These are phyloP conservation scores for Paedocypris micromegethes DNA, from an alignment of 2,797 vertebrate genomes.

Conservation along the genomic window DNA sequence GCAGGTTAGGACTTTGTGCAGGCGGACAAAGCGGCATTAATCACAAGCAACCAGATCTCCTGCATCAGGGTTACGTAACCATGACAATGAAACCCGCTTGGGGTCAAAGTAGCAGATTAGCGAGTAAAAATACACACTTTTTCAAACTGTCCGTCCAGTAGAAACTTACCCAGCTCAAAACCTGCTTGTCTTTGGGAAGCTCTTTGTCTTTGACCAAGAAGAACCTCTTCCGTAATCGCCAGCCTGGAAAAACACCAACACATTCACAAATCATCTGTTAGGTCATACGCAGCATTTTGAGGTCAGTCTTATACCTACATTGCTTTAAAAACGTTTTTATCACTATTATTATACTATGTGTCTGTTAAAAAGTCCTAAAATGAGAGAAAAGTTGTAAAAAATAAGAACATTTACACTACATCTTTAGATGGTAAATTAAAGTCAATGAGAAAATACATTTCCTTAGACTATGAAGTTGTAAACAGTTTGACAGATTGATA, in stretches of 20 bases:
- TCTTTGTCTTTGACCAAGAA: slow-evolving; percentile 94
- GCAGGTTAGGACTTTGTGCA: not conserved
- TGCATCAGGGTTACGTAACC: slow-evolving; percentile 23
- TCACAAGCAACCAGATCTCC: slow-evolving; percentile 1
- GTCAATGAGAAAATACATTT: too few species aligned
- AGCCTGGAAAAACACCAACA: slow-evolving; percentile 66
- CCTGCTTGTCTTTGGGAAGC: slow-evolving; percentile 86
- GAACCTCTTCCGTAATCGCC: slow-evolving; percentile 94
- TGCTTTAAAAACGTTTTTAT: too few species aligned
- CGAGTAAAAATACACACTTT: not conserved
- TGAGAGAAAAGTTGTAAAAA: too few species aligned
- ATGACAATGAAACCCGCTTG: not conserved
- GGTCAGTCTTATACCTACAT: too few species aligned
- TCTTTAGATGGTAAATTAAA: too few species aligned
- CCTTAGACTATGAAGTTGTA: too few species aligned
- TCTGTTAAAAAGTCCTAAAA: too few species aligned
- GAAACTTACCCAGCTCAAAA: slow-evolving; percentile 88
- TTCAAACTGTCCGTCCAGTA: slow-evolving; percentile 14
- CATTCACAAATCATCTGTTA: not conserved
- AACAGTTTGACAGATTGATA: too few species aligned
- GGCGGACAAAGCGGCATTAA: not conserved
- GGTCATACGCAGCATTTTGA: too few species aligned
- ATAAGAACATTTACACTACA: too few species aligned
- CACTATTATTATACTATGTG: too few species aligned
- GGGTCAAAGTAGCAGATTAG: slow-evolving; percentile 20